phyloP scores from a whole-genome alignment of 2,113 vertebrate genomes.

The Thinocorus orbignyianus region DNA sequence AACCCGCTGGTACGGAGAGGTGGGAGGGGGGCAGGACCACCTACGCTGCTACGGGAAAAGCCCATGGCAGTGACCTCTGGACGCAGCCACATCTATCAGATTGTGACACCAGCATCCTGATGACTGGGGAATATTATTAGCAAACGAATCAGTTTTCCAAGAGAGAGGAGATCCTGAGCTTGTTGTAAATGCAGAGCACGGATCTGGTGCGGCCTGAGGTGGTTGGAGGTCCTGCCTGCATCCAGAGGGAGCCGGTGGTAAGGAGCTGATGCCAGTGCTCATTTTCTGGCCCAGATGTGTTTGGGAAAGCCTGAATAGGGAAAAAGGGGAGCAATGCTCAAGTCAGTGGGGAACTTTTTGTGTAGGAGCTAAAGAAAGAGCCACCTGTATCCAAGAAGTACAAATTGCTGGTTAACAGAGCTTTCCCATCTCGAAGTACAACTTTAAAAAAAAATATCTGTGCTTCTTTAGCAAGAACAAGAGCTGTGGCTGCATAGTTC shows the following conservation, averaged over 20 bases:
- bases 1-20: accelerated
- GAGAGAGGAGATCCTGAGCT: not conserved
- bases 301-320: not conserved
- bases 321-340: not conserved
- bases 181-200: accelerated
- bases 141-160: accelerated
- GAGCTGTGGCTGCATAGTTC: accelerated
- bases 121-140: not conserved
- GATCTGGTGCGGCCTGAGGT: not conserved
- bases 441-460: not conserved
- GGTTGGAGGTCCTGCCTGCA: accelerated
- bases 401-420: not conserved
- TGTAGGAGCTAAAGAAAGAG: not conserved
- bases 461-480: not conserved
- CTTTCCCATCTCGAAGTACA: not conserved
- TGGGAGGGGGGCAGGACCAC: not conserved
- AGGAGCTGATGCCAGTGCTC: accelerated
- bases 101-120: accelerated
- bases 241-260: accelerated
- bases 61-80: not conserved
- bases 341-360: not conserved
- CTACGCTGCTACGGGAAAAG: not conserved
- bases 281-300: not conserved
- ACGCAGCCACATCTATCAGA: not conserved
- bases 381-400: not conserved